Percentiles rank a stretch among this genome's conserved stretches.
Conservation (phyloP, 2,888 invertebrate genomes). For the Melinopterus prodromus region DNA sequence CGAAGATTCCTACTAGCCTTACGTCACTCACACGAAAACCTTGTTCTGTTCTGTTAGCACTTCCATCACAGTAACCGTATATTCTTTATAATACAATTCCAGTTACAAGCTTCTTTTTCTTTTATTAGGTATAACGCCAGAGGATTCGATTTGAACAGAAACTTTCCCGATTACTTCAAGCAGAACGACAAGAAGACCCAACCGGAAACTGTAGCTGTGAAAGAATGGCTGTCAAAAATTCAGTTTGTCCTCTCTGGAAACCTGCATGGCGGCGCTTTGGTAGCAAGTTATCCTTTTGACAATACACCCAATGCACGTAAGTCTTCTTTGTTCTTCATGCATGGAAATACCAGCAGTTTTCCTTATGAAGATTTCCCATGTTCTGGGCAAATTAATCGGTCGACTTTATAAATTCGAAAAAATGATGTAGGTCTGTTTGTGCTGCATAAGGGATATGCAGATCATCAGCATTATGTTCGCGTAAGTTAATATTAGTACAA, state of each 20-base stretch:
- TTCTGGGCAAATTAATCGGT: no score
- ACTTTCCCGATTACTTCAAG: conserved; percentile 96
- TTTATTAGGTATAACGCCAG: conserved; percentile 80
- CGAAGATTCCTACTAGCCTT: no score
- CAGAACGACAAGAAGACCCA: conserved; percentile 87
- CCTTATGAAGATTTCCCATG: background rate
- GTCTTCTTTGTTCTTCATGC: conserved; percentile 52
- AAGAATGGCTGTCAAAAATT: conserved; percentile 92
- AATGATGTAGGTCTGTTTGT: conserved; percentile 45
- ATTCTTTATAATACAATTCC: background rate
- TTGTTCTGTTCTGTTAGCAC: no score
- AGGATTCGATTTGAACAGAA: conserved; percentile 91
- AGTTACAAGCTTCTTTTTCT: background rate
- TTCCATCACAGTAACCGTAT: no score
- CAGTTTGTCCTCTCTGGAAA: conserved; percentile 95
- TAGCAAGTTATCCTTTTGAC: conserved; percentile 97
- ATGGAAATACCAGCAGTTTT: no score
- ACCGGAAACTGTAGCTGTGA: conserved; percentile 94
- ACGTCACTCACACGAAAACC: no score
- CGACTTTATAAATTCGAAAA: background rate
- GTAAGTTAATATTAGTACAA: conserved; percentile 61
- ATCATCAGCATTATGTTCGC: conserved; percentile 76
- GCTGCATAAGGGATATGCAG: conserved; percentile 73
- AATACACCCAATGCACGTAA: conserved; percentile 94
- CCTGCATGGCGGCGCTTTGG: conserved; percentile 93